Evolutionary conservation across 2,113 vertebrate genomes (phyloP).

Genomic region (Neodontobutis hainanensis): DNA sequence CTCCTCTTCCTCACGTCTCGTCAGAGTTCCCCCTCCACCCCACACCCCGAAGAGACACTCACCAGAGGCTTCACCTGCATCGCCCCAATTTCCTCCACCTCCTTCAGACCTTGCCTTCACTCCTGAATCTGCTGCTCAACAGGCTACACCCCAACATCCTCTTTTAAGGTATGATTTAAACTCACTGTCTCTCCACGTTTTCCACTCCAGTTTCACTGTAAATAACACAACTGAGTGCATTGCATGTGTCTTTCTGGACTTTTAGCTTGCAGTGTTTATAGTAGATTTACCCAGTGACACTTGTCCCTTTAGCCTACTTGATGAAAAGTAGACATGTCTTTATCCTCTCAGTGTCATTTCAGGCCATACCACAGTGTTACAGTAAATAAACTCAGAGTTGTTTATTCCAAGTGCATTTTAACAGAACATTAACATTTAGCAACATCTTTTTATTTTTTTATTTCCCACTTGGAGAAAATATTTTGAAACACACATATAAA

Average conservation of each 20-base stretch:
- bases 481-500: no score
- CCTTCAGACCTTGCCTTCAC: conserved; percentile 21
- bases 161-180: conserved; percentile 58
- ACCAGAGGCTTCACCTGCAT: conserved; percentile 39
- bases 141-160: conserved; percentile 13
- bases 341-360: conserved; percentile 36
- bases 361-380: no score
- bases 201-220: neutral
- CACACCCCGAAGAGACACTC: conserved; percentile 59
- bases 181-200: neutral
- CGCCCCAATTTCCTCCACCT: conserved; percentile 33
- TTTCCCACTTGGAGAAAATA: neutral
- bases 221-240: neutral
- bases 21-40: conserved; percentile 66
- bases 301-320: conserved; percentile 41
- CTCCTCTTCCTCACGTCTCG: conserved; percentile 57
- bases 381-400: conserved; percentile 8
- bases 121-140: conserved; percentile 28
- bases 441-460: neutral
- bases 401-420: conserved; percentile 5
- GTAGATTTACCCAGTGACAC: conserved; percentile 25
- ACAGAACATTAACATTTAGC: neutral
- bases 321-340: conserved; percentile 44
- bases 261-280: neutral
- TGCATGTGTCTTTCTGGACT: neutral